A percentile compares a stretch with the other conserved stretches of the same genome.
Conservation (phyloP, 2,113 vertebrate genomes). For the Spea bombifrons region DNA sequence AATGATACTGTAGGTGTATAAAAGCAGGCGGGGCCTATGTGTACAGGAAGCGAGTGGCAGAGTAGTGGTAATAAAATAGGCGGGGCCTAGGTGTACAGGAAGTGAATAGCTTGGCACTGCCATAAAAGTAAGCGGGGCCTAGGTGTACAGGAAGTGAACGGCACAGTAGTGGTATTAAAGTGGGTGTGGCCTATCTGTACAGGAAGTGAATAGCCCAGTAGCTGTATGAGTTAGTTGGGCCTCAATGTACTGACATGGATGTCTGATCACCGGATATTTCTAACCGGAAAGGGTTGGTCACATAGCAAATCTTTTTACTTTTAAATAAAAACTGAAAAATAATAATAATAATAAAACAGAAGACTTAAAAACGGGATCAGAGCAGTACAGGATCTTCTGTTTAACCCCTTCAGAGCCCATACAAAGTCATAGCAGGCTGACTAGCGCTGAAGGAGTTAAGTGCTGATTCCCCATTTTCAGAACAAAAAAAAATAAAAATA, state of each 20-base stretch:
- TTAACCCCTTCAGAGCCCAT: conserved; percentile 53
- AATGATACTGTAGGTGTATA: too few species aligned
- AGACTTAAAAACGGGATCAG: conserved; percentile 49
- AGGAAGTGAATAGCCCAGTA: too few species aligned
- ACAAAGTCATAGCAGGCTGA: background rate
- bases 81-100: too few species aligned
- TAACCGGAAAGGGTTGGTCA: conserved; percentile 72
- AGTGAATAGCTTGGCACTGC: too few species aligned
- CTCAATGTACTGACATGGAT: conserved; percentile 77
- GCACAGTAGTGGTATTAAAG: too few species aligned
- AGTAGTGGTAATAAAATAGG: too few species aligned
- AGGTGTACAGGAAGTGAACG: too few species aligned
- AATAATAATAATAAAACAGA: conserved; percentile 64
- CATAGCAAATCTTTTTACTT: conserved; percentile 73
- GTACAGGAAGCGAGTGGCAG: too few species aligned
- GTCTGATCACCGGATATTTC: conserved; percentile 98
- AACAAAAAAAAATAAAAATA: conserved; percentile 56
- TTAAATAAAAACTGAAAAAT: conserved; percentile 65
- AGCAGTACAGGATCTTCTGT: conserved; percentile 83
- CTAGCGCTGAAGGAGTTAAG: conserved; percentile 51
- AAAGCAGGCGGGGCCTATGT: too few species aligned
- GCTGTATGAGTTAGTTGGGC: background rate
- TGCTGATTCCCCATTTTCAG: conserved; percentile 86
- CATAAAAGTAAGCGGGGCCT: too few species aligned
- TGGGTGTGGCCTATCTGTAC: too few species aligned